Evolutionary conservation across 2,888 invertebrate species (phyloP).

Genomic region (Uloborus plumipes): DNA sequence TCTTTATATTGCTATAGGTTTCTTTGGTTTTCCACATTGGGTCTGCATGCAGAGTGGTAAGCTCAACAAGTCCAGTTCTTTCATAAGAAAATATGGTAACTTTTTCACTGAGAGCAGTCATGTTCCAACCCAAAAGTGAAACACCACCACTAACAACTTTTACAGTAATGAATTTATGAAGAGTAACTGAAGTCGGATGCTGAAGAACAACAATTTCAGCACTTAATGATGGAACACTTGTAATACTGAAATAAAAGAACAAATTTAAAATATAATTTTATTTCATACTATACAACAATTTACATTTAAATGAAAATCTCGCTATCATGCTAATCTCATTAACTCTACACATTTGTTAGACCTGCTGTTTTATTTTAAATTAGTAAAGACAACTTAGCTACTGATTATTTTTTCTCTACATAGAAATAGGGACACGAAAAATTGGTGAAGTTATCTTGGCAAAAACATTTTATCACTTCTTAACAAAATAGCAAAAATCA

Average conservation of each 20-base stretch:
- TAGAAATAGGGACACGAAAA: too few species aligned
- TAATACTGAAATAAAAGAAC: not conserved
- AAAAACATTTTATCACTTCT: too few species aligned
- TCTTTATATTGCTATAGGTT: too few species aligned
- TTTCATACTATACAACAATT: not conserved
- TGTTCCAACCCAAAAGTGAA: slow-evolving; percentile 16
- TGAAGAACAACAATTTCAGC: slow-evolving; percentile 19
- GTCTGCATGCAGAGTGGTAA: not conserved
- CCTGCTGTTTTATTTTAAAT: too few species aligned
- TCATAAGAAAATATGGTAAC: slow-evolving; percentile 16
- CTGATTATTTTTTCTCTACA: too few species aligned
- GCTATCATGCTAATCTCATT: too few species aligned
- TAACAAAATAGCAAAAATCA: too few species aligned
- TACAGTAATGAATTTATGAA: slow-evolving; percentile 17
- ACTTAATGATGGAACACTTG: not conserved
- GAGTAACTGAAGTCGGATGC: slow-evolving; percentile 15
- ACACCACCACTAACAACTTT: not conserved
- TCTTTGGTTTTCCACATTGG: too few species aligned
- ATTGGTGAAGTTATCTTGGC: too few species aligned
- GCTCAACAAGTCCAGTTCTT: not conserved
- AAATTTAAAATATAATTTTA: too few species aligned
- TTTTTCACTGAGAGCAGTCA: not conserved
- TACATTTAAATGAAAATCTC: not conserved
- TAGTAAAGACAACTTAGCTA: too few species aligned
- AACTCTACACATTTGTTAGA: too few species aligned